phyloP scores from a whole-genome alignment of 2,113 vertebrate species.

The Melanostigma gelatinosum region DNA sequence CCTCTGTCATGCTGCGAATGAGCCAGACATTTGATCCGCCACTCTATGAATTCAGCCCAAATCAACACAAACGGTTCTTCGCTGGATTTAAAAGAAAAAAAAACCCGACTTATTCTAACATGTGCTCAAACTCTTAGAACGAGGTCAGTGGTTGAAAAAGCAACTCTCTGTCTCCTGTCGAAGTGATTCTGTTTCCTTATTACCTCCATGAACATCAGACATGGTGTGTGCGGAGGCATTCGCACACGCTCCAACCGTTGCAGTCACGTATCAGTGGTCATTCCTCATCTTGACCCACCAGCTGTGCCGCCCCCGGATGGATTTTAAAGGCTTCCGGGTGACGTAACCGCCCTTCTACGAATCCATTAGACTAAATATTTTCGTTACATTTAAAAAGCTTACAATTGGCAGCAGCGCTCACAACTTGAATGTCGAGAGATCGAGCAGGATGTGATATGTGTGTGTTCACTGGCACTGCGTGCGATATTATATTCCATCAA shows the following conservation, averaged over 20 bases:
- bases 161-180: neutral
- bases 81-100: neutral
- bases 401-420: too few species aligned
- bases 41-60: conserved; percentile 22
- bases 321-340: conserved; percentile 55
- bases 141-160: neutral
- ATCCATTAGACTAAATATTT: too few species aligned
- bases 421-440: too few species aligned
- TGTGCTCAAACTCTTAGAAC: neutral
- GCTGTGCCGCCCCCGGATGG: conserved; percentile 40
- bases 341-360: conserved; percentile 22
- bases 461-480: neutral
- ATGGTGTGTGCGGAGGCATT: neutral
- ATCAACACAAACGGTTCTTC: neutral
- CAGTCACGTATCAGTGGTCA: conserved; percentile 24
- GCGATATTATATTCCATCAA: neutral
- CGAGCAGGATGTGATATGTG: conserved; percentile 13
- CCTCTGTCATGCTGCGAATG: conserved; percentile 17
- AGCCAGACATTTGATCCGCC: conserved; percentile 44
- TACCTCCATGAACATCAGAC: conserved; percentile 7
- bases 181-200: neutral
- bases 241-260: conserved; percentile 16
- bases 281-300: conserved; percentile 47
- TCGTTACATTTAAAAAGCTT: too few species aligned
- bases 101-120: neutral